Conservation (phyloP, 2,113 vertebrate genomes). For the Cheilinus undulatus region DNA sequence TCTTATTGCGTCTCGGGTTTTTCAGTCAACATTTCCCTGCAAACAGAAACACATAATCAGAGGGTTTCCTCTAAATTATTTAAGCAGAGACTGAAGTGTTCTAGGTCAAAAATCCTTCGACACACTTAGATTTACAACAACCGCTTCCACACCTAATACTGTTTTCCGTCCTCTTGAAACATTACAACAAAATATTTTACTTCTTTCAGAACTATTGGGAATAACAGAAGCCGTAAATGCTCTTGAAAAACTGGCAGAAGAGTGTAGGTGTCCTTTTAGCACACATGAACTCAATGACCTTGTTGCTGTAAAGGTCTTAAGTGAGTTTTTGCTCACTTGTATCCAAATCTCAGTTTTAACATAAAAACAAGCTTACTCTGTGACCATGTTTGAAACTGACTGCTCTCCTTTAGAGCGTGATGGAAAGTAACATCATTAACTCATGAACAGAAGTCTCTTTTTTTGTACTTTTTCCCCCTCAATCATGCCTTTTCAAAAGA, state of each 20-base stretch:
- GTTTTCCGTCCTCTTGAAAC: not conserved
- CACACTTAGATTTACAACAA: not conserved
- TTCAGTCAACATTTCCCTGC: conserved; percentile 29
- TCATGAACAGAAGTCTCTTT: not conserved
- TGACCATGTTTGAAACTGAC: conserved; percentile 3
- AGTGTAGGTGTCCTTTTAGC: conserved; percentile 1
- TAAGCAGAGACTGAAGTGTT: conserved; percentile 35
- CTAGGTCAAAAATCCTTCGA: conserved; percentile 28
- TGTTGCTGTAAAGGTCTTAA: conserved; percentile 21
- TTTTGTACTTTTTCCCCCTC: conserved; percentile 5
- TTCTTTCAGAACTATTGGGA: not conserved
- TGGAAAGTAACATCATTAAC: conserved; percentile 1
- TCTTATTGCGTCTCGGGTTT: not conserved
- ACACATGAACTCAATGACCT: conserved; percentile 1
- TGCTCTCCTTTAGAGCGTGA: not conserved
- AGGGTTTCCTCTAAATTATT: conserved; percentile 58
- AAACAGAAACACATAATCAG: conserved; percentile 38
- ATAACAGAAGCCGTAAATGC: not conserved
- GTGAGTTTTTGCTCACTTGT: conserved; percentile 10
- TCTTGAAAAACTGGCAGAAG: conserved; percentile 15
- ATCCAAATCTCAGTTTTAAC: not conserved
- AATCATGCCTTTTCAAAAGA: not conserved
- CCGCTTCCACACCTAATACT: not conserved
- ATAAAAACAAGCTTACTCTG: conserved; percentile 16
- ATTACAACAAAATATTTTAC: not conserved